A percentile compares a stretch with the other conserved stretches of the same genome.
Evolutionary conservation across 2,888 invertebrate species (phyloP).

Genomic region (Scaeva pyrastri): DNA sequence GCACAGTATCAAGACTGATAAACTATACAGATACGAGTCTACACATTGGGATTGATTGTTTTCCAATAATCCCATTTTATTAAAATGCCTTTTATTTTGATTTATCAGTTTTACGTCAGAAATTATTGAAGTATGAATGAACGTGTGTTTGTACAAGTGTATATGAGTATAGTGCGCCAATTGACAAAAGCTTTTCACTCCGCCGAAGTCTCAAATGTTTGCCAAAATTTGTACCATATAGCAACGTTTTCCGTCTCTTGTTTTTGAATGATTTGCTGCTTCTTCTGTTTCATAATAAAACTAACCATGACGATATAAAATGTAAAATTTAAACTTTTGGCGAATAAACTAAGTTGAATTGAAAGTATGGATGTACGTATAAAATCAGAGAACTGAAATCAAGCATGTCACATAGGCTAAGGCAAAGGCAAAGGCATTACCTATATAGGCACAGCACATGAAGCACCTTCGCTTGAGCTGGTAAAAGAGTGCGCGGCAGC

Average conservation of each 20-base stretch:
- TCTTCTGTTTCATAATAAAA: constrained; percentile 51
- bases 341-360: constrained; percentile 28
- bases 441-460: not conserved
- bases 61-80: not conserved
- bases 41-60: not conserved
- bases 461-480: constrained; percentile 70
- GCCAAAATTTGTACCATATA: constrained; percentile 20
- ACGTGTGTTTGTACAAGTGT: too few species aligned
- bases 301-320: constrained; percentile 48
- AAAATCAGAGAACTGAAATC: constrained; percentile 67
- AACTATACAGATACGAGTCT: not conserved
- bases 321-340: constrained; percentile 37
- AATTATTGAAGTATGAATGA: constrained; percentile 11
- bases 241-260: not conserved
- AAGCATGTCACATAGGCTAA: constrained; percentile 69
- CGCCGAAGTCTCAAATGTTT: constrained; percentile 27
- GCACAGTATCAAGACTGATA: constrained; percentile 3
- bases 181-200: constrained; percentile 51
- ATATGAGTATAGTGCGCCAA: not conserved
- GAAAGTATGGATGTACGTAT: not conserved
- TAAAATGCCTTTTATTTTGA: not conserved
- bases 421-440: not conserved
- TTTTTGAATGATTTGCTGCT: constrained; percentile 42
- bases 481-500: constrained; percentile 53
- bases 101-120: constrained; percentile 31